phyloP scores from a whole-genome alignment of 2,113 vertebrate species.

The Otus sunia region DNA sequence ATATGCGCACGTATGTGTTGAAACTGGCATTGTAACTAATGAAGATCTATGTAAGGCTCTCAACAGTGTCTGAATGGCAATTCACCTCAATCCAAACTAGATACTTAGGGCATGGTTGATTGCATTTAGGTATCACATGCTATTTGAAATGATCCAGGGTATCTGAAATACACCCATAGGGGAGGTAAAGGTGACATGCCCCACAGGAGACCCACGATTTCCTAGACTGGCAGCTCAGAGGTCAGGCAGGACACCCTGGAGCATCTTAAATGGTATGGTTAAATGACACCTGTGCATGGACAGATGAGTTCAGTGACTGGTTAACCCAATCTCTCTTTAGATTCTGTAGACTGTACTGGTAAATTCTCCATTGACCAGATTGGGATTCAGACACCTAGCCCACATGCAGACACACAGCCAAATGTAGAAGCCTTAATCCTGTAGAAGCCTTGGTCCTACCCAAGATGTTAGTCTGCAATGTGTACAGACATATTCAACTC shows the following conservation, averaged over 20 bases:
- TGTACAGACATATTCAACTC: neutral
- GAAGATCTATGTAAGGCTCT: neutral
- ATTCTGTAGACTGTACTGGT: neutral
- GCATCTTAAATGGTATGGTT: neutral
- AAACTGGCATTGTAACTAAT: neutral
- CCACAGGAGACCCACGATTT: neutral
- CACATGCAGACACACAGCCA: neutral
- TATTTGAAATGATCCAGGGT: neutral
- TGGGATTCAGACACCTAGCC: neutral
- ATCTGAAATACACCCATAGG: neutral
- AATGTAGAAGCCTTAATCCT: neutral
- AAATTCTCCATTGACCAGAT: neutral
- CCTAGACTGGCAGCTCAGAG: neutral
- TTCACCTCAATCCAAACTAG: neutral
- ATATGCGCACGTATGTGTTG: neutral
- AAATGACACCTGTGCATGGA: neutral
- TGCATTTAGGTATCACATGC: neutral
- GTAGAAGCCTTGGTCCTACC: neutral
- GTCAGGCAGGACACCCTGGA: neutral
- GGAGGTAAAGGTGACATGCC: neutral
- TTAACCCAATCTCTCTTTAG: neutral
- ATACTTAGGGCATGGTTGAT: neutral
- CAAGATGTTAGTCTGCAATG: neutral
- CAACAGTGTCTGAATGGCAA: neutral
- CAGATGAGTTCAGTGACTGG: neutral